phyloP scores from a whole-genome alignment of 2,888 invertebrate genomes.

The Torymus auratus region DNA sequence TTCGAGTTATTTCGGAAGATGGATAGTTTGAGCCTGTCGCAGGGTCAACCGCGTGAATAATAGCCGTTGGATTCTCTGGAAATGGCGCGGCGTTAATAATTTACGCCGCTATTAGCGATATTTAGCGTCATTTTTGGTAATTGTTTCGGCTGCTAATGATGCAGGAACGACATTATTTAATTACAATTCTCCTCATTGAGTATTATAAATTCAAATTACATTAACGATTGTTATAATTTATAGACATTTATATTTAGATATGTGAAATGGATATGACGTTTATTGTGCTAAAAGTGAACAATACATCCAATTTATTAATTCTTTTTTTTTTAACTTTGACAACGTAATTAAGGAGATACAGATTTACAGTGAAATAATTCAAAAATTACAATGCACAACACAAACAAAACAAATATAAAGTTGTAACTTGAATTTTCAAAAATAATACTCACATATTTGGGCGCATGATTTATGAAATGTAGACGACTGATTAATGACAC shows the following conservation, averaged over 20 bases:
- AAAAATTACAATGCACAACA: too few relatives aligned
- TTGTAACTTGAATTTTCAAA: constrained; percentile 8
- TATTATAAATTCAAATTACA: too few relatives aligned
- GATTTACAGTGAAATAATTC: too few relatives aligned
- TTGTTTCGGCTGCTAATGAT: neutral
- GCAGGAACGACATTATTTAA: neutral
- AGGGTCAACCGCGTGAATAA: constrained; percentile 34
- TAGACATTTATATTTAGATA: too few relatives aligned
- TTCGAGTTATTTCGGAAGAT: constrained; percentile 53
- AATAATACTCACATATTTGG: constrained; percentile 6
- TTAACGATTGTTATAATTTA: too few relatives aligned
- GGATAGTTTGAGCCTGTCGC: constrained; percentile 40
- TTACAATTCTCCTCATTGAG: too few relatives aligned
- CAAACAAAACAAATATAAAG: neutral
- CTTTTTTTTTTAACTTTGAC: too few relatives aligned
- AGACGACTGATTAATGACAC: constrained; percentile 35
- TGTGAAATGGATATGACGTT: too few relatives aligned
- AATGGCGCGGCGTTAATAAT: constrained; percentile 20
- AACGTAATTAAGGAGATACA: too few relatives aligned
- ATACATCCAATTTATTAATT: too few relatives aligned
- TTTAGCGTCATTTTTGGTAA: constrained; percentile 9
- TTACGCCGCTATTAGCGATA: constrained; percentile 33
- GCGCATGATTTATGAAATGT: constrained; percentile 34
- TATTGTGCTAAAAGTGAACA: too few relatives aligned
- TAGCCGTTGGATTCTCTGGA: constrained; percentile 6